Percentiles rank a stretch among this genome's conserved stretches.
These are phyloP conservation scores for Etheostoma perlongum DNA, from an alignment of 2,797 vertebrate genomes.

Conservation along the genomic window DNA sequence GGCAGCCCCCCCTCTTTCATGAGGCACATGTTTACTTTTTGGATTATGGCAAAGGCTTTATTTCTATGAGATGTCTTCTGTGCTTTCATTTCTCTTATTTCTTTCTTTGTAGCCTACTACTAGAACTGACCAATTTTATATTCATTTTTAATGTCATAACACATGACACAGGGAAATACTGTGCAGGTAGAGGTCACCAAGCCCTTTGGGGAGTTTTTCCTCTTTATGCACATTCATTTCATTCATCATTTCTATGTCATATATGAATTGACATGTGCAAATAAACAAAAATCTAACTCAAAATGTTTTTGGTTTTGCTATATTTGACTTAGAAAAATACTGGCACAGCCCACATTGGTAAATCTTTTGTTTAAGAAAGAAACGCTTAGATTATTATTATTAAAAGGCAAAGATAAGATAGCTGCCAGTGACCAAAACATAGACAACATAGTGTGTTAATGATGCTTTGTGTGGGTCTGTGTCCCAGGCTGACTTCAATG, in stretches of 20 bases:
- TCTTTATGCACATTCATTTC: not conserved
- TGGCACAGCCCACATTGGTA: too few species aligned
- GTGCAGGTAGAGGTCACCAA: not conserved
- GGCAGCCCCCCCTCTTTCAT: not conserved
- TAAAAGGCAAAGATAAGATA: not conserved
- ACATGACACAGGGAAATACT: not conserved
- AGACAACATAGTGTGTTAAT: not conserved
- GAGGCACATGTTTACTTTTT: constrained; percentile 60
- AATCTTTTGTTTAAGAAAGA: not conserved
- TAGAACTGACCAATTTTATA: not conserved
- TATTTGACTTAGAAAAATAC: constrained; percentile 1
- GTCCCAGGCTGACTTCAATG: not conserved
- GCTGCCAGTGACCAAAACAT: not conserved
- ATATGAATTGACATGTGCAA: not conserved
- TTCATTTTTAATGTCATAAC: not conserved
- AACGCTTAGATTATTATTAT: not conserved
- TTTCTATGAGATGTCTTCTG: constrained; percentile 4
- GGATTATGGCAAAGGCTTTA: constrained; percentile 36
- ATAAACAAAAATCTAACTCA: not conserved
- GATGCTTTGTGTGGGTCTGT: not conserved
- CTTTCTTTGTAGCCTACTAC: not conserved
- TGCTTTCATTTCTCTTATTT: not conserved
- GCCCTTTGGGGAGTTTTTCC: not conserved
- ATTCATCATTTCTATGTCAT: not conserved
- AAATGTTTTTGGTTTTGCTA: not conserved